phyloP scores from a whole-genome alignment of 2,888 invertebrate species.

The Protodeltote pygarga region DNA sequence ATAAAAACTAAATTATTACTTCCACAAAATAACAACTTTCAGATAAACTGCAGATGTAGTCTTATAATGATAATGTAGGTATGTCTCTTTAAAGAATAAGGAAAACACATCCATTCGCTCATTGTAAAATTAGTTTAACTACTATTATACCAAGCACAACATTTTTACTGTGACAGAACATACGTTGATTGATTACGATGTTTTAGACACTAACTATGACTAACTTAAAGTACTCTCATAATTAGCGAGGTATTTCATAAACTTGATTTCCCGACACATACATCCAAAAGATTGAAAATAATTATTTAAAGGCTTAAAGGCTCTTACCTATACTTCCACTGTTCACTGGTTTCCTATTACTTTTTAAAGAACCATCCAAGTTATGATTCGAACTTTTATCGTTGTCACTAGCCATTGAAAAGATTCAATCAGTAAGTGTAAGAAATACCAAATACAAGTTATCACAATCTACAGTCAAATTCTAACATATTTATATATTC shows the following conservation, averaged over 20 bases:
- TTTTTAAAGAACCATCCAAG: constrained; percentile 78
- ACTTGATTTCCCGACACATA: not conserved
- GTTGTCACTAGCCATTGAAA: constrained; percentile 86
- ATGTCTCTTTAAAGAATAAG: no score
- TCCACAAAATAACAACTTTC: no score
- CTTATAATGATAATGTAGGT: no score
- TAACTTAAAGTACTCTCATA: constrained; percentile 31
- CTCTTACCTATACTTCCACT: constrained; percentile 72
- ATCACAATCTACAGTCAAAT: constrained; percentile 45
- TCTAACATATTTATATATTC: constrained; percentile 38
- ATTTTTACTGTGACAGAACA: not conserved
- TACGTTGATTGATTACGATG: constrained; percentile 17
- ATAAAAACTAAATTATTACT: no score
- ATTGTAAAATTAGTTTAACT: no score
- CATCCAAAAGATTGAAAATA: not conserved
- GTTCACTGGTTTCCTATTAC: constrained; percentile 71
- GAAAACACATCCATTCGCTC: no score
- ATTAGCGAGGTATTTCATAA: constrained; percentile 32
- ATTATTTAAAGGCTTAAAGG: constrained; percentile 2
- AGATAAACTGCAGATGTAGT: no score
- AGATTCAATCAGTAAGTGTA: constrained; percentile 50
- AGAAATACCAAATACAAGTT: constrained; percentile 24
- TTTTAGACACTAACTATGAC: constrained; percentile 15
- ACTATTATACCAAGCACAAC: not conserved
- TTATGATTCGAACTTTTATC: constrained; percentile 82